Conservation (phyloP, 2,797 vertebrate genomes). For the Sphenopsis melanotis region DNA sequence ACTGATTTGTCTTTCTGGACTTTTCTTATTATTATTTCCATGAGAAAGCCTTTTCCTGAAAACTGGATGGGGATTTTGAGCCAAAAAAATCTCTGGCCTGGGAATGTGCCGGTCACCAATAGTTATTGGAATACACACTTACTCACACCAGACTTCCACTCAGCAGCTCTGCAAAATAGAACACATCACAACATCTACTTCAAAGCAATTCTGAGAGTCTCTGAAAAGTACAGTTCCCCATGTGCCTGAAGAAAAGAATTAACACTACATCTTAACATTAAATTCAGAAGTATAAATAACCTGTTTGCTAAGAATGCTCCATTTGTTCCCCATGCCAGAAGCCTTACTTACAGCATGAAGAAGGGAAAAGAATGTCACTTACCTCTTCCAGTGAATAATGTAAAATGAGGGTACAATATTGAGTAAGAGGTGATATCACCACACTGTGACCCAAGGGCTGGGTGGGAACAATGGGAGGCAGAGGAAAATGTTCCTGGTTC, state of each 20-base stretch:
- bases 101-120: not conserved
- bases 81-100: not conserved
- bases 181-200: not conserved
- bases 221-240: not conserved
- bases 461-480: not conserved
- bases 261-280: not conserved
- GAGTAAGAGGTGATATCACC: not conserved
- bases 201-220: not conserved
- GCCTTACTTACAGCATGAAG: not conserved
- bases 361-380: not conserved
- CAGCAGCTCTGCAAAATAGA: not conserved
- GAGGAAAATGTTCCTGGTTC: not conserved
- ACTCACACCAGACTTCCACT: not conserved
- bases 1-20: not conserved
- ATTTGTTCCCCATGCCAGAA: not conserved
- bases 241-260: not conserved
- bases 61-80: not conserved
- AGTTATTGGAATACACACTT: not conserved
- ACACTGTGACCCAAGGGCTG: not conserved
- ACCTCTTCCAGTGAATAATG: not conserved
- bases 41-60: not conserved
- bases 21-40: constrained; percentile 7
- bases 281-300: not conserved
- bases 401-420: not conserved
- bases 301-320: not conserved